phyloP scores from a whole-genome alignment of 2,797 vertebrate species.

The Rhabdophis nuchalis region DNA sequence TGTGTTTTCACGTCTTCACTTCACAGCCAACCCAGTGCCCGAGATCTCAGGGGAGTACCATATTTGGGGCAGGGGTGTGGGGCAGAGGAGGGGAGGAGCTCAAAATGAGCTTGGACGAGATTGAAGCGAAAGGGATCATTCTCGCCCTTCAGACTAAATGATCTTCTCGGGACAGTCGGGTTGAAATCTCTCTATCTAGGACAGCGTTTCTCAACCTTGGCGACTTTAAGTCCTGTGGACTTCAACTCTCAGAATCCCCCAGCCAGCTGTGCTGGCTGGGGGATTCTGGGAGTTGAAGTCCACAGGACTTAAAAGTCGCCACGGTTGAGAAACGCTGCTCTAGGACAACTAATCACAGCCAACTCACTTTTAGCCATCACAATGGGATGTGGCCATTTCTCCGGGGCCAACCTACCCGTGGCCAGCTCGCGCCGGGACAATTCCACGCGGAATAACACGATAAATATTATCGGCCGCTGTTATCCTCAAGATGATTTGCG shows the following conservation, averaged over 20 bases:
- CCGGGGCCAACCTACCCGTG: too few relatives aligned
- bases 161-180: not conserved
- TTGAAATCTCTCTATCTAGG: not conserved
- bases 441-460: not conserved
- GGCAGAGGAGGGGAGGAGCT: not conserved
- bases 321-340: too few relatives aligned
- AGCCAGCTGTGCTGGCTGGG: too few relatives aligned
- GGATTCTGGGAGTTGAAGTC: too few relatives aligned
- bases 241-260: too few relatives aligned
- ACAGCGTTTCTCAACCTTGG: too few relatives aligned
- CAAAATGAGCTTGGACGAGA: not conserved
- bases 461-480: not conserved
- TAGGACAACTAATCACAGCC: not conserved
- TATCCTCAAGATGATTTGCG: not conserved
- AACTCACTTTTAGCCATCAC: not conserved
- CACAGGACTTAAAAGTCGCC: too few relatives aligned
- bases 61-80: too few relatives aligned
- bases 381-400: not conserved
- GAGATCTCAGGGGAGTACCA: not conserved
- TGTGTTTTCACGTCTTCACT: not conserved
- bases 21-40: not conserved
- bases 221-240: too few relatives aligned
- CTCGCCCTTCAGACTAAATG: not conserved
- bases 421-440: not conserved
- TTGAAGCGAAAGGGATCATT: not conserved